Conservation (phyloP, 2,113 vertebrate species). For the Barnardius zonarius region DNA sequence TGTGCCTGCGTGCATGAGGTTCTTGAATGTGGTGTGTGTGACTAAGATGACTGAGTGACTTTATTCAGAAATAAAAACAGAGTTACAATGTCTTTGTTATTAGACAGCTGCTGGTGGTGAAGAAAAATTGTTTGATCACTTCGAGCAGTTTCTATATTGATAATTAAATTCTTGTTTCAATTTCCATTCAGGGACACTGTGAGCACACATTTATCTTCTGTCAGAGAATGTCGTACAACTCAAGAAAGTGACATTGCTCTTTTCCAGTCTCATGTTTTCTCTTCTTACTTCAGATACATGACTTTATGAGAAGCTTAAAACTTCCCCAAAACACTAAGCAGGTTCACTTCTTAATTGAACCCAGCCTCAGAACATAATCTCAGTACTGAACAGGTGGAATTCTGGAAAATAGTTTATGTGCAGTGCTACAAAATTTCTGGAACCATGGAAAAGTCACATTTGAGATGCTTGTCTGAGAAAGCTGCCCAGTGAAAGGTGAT, state of each 20-base stretch:
- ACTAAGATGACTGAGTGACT: neutral
- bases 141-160: neutral
- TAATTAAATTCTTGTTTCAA: neutral
- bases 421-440: conserved; percentile 1
- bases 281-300: neutral
- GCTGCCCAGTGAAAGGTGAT: neutral
- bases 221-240: neutral
- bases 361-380: neutral
- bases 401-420: neutral
- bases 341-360: neutral
- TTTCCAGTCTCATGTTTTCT: neutral
- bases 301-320: neutral
- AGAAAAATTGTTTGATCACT: neutral
- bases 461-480: neutral
- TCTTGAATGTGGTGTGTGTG: neutral
- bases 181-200: neutral
- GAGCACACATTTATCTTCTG: neutral
- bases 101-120: neutral
- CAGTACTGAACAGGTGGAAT: neutral
- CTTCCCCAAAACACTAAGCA: neutral
- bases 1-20: neutral
- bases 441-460: neutral
- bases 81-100: neutral
- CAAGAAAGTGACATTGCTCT: neutral
- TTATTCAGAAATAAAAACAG: neutral